Evolutionary conservation across 2,113 vertebrate species (phyloP).

Genomic region (Rhipidura dahli): DNA sequence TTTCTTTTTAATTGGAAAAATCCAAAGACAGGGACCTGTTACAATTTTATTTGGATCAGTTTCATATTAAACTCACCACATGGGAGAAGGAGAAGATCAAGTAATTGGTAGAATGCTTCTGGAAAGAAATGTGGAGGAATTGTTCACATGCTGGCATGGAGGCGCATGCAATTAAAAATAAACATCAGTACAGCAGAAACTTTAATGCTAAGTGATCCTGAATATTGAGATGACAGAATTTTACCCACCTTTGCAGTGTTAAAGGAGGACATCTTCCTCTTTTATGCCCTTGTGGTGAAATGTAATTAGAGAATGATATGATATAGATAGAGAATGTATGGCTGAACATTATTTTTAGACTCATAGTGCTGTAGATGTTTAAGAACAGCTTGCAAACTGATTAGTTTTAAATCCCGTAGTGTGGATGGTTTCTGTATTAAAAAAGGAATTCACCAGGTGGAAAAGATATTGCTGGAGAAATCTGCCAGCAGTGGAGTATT

Average conservation of each 20-base stretch:
- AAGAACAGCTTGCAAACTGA: conserved; percentile 22
- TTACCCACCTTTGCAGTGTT: neutral
- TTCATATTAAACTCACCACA: neutral
- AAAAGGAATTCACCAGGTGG: neutral
- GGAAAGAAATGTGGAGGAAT: neutral
- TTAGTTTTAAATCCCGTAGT: conserved; percentile 20
- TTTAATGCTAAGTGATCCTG: neutral
- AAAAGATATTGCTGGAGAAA: conserved; percentile 8
- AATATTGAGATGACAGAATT: neutral
- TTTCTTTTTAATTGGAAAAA: neutral
- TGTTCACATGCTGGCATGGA: neutral
- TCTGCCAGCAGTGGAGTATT: neutral
- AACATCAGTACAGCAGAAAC: neutral
- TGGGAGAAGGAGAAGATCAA: neutral
- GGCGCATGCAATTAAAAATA: neutral
- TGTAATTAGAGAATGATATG: neutral
- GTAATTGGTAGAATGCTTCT: neutral
- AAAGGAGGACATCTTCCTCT: neutral
- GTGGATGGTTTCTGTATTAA: neutral
- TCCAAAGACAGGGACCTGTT: neutral
- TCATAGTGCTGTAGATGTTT: neutral
- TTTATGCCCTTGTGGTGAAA: neutral
- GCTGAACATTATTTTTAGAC: conserved; percentile 22
- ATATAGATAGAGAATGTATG: neutral
- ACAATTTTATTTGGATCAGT: neutral